phyloP scores from a whole-genome alignment of 2,113 vertebrate species.

The Gavialis gangeticus region DNA sequence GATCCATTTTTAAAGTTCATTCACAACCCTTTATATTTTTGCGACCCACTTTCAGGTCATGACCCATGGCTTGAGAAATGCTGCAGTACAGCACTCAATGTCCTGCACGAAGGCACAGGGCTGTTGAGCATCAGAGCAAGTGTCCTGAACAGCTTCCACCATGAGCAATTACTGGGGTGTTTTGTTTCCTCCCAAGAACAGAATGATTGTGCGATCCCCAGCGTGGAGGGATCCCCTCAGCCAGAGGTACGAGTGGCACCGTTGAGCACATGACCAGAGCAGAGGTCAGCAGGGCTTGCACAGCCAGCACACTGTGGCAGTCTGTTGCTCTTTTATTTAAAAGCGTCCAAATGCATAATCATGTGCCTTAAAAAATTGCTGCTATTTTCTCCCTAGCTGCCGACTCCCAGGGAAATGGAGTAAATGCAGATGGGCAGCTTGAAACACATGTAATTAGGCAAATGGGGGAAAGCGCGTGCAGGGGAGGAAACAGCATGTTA shows the following conservation, averaged over 20 bases:
- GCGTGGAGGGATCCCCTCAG: not conserved
- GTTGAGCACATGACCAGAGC: fast-evolving
- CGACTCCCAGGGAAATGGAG: not conserved
- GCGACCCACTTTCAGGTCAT: too few species aligned
- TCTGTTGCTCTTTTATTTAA: not conserved
- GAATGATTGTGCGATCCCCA: not conserved
- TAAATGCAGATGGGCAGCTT: not conserved
- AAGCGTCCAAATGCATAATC: not conserved
- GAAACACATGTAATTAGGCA: not conserved
- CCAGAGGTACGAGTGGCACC: not conserved
- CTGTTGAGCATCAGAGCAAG: not conserved
- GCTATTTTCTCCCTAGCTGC: not conserved
- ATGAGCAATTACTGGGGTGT: not conserved
- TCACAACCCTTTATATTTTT: too few species aligned
- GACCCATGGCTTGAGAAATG: too few species aligned
- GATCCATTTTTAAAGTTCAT: too few species aligned
- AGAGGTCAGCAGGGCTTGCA: not conserved
- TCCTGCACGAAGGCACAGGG: not conserved
- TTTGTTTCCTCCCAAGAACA: not conserved
- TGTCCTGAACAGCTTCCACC: not conserved
- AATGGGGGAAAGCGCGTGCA: too few species aligned
- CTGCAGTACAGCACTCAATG: too few species aligned
- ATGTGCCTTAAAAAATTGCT: fast-evolving
- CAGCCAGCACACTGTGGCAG: not conserved
- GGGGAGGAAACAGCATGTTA: fast-evolving